phyloP scores from a whole-genome alignment of 2,888 invertebrate genomes.

The Sympetrum striolatum region DNA sequence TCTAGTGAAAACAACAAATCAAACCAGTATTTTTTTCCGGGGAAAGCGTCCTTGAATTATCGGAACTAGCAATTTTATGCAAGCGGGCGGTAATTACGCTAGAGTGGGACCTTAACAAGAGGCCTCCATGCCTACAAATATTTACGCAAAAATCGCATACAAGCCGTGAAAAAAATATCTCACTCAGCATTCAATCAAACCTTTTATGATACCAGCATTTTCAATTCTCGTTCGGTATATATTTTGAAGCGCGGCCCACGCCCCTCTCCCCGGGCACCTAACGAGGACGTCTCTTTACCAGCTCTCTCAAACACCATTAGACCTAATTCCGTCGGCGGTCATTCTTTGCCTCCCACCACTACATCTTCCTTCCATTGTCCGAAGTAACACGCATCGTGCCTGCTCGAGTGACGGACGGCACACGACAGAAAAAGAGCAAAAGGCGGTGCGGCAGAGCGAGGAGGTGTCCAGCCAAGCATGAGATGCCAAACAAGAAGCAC shows the following conservation, averaged over 20 bases:
- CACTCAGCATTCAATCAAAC: background rate
- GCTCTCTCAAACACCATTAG: background rate
- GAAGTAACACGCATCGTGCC: background rate
- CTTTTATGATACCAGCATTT: background rate
- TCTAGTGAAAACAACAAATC: background rate
- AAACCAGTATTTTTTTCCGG: background rate
- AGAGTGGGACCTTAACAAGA: background rate
- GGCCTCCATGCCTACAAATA: background rate
- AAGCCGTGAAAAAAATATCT: background rate
- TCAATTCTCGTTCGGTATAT: background rate
- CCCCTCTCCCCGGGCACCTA: background rate
- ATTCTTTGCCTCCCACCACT: background rate
- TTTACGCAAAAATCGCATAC: background rate
- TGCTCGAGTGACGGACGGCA: slow-evolving; percentile 12
- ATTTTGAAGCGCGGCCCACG: background rate
- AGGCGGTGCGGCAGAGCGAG: background rate
- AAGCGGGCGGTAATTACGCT: background rate
- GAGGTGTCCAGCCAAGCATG: slow-evolving; percentile 32
- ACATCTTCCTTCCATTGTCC: background rate
- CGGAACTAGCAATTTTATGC: background rate
- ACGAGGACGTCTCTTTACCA: background rate
- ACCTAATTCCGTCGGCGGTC: background rate
- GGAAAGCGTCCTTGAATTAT: background rate
- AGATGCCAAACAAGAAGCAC: slow-evolving; percentile 33
- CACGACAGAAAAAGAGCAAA: background rate